Conservation (phyloP, 1,140 invertebrate genomes). For the Drosophila kohkoa region DNA sequence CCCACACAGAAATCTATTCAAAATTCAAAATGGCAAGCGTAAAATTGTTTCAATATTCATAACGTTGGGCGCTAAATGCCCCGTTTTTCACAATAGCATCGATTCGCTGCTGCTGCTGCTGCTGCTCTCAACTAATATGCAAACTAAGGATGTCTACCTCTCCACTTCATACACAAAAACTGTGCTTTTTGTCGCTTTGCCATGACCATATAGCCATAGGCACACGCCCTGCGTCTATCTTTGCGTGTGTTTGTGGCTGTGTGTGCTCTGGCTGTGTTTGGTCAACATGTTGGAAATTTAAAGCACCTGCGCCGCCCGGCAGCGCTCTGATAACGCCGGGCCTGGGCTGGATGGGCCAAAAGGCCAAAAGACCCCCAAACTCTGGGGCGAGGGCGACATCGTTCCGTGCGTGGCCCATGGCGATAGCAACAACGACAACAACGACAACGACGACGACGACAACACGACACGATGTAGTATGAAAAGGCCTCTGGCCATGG, state of each 20-base stretch:
- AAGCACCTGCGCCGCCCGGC: slow-evolving; percentile 69
- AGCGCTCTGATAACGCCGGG: slow-evolving; percentile 63
- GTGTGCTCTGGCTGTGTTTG: slow-evolving; percentile 38
- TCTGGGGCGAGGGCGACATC: background rate
- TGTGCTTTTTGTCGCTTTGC: slow-evolving; percentile 45
- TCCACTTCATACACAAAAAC: background rate
- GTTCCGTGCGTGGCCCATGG: slow-evolving; percentile 57
- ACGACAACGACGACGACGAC: slow-evolving; percentile 11
- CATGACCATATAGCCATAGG: slow-evolving; percentile 3
- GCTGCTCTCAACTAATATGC: slow-evolving; percentile 43
- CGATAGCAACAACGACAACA: slow-evolving; percentile 58
- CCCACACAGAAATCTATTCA: slow-evolving; percentile 64
- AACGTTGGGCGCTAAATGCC: slow-evolving; percentile 79
- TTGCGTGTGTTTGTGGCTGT: background rate
- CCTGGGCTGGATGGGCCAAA: slow-evolving; percentile 50
- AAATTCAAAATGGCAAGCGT: slow-evolving; percentile 81
- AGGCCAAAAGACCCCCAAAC: slow-evolving; percentile 25
- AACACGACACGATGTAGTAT: slow-evolving; percentile 12
- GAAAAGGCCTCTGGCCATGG: slow-evolving; percentile 38
- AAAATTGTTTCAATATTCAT: slow-evolving; percentile 84
- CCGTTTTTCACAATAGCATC: slow-evolving; percentile 57
- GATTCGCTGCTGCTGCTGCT: slow-evolving; percentile 10
- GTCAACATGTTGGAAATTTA: slow-evolving; percentile 75
- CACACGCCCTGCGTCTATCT: slow-evolving; percentile 1
- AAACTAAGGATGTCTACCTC: slow-evolving; percentile 32